These are phyloP conservation scores for Antennarius striatus DNA, from an alignment of 2,113 vertebrate genomes.

Conservation along the genomic window DNA sequence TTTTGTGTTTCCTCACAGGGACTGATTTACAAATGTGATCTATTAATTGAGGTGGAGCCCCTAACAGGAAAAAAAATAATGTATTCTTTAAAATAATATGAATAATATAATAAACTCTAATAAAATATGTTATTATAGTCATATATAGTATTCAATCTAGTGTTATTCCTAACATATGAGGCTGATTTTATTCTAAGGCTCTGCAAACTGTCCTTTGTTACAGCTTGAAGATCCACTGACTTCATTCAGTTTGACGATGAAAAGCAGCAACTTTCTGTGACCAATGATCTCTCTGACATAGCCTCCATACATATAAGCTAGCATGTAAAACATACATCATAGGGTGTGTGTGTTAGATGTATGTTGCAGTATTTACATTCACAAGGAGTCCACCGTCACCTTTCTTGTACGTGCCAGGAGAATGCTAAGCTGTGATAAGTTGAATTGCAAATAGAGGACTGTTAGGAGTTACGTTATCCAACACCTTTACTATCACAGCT, in stretches of 20 bases:
- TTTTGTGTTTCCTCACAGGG: no score
- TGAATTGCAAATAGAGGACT: constrained; percentile 64
- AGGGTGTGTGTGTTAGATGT: not conserved
- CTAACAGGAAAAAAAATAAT: not conserved
- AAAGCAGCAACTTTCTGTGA: constrained; percentile 50
- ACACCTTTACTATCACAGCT: no score
- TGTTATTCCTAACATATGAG: not conserved
- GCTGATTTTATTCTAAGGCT: constrained; percentile 14
- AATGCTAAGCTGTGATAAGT: constrained; percentile 57
- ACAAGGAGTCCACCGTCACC: constrained; percentile 36
- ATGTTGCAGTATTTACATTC: constrained; percentile 59
- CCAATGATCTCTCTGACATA: constrained; percentile 15
- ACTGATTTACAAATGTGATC: not conserved
- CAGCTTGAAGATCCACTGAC: constrained; percentile 26
- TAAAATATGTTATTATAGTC: not conserved
- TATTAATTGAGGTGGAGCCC: not conserved
- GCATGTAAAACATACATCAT: constrained; percentile 29
- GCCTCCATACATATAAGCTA: constrained; percentile 14
- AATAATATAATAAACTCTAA: no score
- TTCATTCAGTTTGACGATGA: constrained; percentile 48
- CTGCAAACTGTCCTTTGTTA: constrained; percentile 22
- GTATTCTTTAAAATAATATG: constrained; percentile 1
- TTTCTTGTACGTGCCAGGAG: constrained; percentile 15
- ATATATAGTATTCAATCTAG: no score
- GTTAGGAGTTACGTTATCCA: constrained; percentile 14